These are phyloP conservation scores for Hyperoplus lanceolatus DNA, from an alignment of 2,797 vertebrate genomes.

Conservation along the genomic window DNA sequence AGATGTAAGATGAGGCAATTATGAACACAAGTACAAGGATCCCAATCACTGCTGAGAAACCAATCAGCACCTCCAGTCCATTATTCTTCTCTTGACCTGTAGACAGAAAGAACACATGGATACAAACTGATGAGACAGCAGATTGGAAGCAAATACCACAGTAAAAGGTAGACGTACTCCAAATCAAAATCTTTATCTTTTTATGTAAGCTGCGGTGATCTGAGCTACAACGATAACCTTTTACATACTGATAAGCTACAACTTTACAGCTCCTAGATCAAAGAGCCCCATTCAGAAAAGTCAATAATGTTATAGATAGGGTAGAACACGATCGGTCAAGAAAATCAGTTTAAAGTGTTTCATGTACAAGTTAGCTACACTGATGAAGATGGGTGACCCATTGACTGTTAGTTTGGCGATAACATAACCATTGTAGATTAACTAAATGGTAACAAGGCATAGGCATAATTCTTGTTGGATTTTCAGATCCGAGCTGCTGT, in stretches of 20 bases:
- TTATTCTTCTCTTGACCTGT: constrained; percentile 21
- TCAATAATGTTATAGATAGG: too few species aligned
- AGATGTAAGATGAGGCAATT: constrained; percentile 18
- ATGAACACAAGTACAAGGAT: constrained; percentile 64
- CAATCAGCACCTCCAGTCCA: constrained; percentile 35
- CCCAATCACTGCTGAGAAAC: constrained; percentile 51
- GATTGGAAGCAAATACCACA: not conserved
- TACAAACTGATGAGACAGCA: not conserved
- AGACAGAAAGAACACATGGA: constrained; percentile 13
- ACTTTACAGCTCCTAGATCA: constrained; percentile 9
- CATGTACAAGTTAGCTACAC: not conserved
- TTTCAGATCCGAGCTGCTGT: not conserved
- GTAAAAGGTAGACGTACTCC: not conserved
- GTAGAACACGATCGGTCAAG: too few species aligned
- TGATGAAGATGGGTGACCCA: not conserved
- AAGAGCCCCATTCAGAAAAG: too few species aligned
- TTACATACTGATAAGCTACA: constrained; percentile 15
- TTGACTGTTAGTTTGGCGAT: not conserved
- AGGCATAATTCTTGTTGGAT: too few species aligned
- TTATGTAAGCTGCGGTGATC: not conserved
- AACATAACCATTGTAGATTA: too few species aligned
- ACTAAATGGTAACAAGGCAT: too few species aligned
- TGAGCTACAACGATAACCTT: not conserved
- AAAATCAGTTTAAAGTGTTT: not conserved
- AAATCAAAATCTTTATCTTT: not conserved